Evolutionary conservation across 2,797 vertebrate species (phyloP), one percentile per base, ranked within the genome.

Genomic region (Bradypus variegatus): DNA sequence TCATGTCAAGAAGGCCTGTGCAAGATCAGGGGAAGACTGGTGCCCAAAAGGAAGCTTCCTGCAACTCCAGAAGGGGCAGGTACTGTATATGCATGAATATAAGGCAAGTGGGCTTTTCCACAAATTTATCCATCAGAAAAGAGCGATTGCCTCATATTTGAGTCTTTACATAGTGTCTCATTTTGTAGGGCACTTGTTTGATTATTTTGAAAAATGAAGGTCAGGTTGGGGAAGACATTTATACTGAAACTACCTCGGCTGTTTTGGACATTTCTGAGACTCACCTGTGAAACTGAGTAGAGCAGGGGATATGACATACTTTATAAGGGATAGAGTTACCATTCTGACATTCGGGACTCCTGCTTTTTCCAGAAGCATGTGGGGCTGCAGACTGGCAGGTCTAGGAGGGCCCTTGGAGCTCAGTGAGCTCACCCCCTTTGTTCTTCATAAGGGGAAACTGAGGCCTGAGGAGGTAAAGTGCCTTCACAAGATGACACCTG

Each of bases 21-120:
- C 16, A 65, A 8, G 11, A 23, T 38, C 58, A 21, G 58, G 25
- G 41, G 33, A 6, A 62, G 70, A 33, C 29, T 31, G 0, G 3
- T 9, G 36, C 12, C 2, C 58, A 11, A 1, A 38, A 70, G 29
- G 58, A 70, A 79, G 45, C 45, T 29, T 5, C 21, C 8, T 15
- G 79, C 11, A 27, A 9, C 9, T 62, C 23, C 48, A n/a, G 75
- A 60, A 67, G 16, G 33, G 78, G 16, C 48, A 36, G 41, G n/a
- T 29, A 2, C 48, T 0, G 0, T 8, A 14, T 5, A 2, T 53
- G 21, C 7, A 31, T 2, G 9, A 16, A 65, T 29, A 23, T 3
- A 55, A 80, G 67, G 29, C 29, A 36, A 33, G 33, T 2, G 8
- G 12, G 14, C 11, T 45, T 53, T 2, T 18, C 31, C 29, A 14